Evolutionary conservation across 2,113 vertebrate genomes (phyloP), one percentile per base, ranked within the genome.

Genomic region (Platichthys stellatus): DNA sequence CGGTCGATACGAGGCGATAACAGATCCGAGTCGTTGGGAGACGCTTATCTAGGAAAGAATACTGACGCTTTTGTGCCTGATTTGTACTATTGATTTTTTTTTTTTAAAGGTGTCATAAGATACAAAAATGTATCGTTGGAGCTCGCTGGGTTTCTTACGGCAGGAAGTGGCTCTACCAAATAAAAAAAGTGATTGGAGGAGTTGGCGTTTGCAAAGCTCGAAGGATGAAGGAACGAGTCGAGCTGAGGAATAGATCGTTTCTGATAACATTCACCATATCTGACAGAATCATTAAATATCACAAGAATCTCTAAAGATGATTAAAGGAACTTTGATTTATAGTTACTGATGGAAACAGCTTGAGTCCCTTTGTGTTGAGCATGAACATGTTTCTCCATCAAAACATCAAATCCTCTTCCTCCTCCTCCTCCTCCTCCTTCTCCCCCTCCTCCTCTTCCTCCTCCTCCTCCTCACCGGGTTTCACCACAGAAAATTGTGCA

Each of bases 31-130:
- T 18, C 26, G 51, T 84, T 80, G 35, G 26, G 45, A 13, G 59
- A 8, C 1, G n/a, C 56, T 82, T 79, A 76, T 85, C 77, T 64
- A 10, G 49, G 6, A 31, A 70, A 14, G 6, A 63, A 72, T 76
- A 72, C 11, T 10, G 56, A 28, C 6, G 45, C 1, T 58, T 31
- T 63, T 63, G 35, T 40, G 40, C 31, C 47, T 56, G 47, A 69
- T 76, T 86, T 81, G 59, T 51, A 5, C 35, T 47, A 62, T 63
- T 21, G 71, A 70, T 72, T 59, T 53, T 72, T 68, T 49, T 28
- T 28, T 38, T 21, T 43, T 43, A 13, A 45, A 53, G 9, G 35
- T 59, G 53, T 74, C 53, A 66, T 53, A 18, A 69, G 60, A 68
- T 70, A 20, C 63, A 49, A 53, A 31, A 63, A 47, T 56, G 24